These are phyloP conservation scores for Agrochola circellaris DNA, from an alignment of 2,888 invertebrate genomes.

Conservation along the genomic window DNA sequence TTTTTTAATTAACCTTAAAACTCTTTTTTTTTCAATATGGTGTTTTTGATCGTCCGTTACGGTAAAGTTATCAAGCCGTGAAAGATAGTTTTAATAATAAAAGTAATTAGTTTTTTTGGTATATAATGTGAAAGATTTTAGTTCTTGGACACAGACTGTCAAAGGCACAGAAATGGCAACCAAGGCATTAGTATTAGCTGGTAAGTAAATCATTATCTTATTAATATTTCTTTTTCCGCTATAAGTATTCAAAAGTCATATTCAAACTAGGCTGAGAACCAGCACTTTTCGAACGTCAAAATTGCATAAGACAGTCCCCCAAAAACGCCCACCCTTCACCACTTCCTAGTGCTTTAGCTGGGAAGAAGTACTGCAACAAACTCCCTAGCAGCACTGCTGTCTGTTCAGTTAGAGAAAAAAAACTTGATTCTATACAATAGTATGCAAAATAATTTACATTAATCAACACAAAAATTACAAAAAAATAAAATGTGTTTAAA, in stretches of 20 bases:
- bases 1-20: slow-evolving; percentile 44
- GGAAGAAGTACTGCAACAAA: no score
- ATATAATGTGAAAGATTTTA: slow-evolving; percentile 44
- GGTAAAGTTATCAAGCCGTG: slow-evolving; percentile 20
- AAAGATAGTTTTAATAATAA: slow-evolving; percentile 35
- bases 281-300: no score
- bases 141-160: slow-evolving; percentile 57
- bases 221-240: background rate
- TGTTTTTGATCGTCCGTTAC: slow-evolving; percentile 16
- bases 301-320: no score
- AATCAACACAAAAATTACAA: no score
- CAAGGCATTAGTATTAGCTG: slow-evolving; percentile 66
- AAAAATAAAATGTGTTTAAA: background rate
- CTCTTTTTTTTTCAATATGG: background rate
- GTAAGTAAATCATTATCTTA: slow-evolving; percentile 64
- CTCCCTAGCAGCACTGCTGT: no score
- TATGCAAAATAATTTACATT: no score
- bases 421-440: no score
- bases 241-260: background rate
- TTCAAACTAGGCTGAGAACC: no score
- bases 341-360: no score
- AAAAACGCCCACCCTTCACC: no score
- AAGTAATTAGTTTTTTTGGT: slow-evolving; percentile 45
- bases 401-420: no score
- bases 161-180: slow-evolving; percentile 61